phyloP scores from a whole-genome alignment of 2,113 vertebrate genomes.

The Boleophthalmus pectinirostris region DNA sequence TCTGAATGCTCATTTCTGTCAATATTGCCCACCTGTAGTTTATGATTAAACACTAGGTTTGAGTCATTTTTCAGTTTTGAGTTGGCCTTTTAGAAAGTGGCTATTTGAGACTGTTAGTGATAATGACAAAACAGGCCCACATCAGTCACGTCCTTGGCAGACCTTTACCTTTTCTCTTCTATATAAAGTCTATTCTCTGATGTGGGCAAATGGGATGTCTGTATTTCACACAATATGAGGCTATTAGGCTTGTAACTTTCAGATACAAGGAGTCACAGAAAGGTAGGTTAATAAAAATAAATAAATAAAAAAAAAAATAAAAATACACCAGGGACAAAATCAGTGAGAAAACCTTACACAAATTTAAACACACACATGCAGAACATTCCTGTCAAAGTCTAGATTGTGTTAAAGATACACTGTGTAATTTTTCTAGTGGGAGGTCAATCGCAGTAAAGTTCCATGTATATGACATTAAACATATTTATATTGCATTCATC shows the following conservation, averaged over 20 bases:
- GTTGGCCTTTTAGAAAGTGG: not conserved
- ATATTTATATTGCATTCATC: no score
- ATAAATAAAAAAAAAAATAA: not conserved
- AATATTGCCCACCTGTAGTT: not conserved
- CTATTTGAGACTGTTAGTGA: not conserved
- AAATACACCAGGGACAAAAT: not conserved
- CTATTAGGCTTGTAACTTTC: not conserved
- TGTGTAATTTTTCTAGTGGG: no score
- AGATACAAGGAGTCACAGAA: not conserved
- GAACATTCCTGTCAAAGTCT: no score
- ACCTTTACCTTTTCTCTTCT: not conserved
- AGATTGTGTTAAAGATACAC: no score
- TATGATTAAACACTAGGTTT: not conserved
- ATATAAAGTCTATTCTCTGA: not conserved
- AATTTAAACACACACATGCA: not conserved
- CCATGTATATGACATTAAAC: no score
- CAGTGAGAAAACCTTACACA: not conserved
- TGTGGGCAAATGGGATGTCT: not conserved
- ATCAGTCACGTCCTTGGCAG: constrained; percentile 1
- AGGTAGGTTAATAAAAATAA: not conserved
- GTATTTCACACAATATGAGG: not conserved
- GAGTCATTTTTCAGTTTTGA: not conserved
- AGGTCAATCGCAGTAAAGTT: no score
- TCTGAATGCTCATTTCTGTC: not conserved
- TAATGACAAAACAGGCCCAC: constrained; percentile 3